Base-by-base conservation (phyloP, 2,797 vertebrate genomes). In the Erithacus rubecula region DNA sequence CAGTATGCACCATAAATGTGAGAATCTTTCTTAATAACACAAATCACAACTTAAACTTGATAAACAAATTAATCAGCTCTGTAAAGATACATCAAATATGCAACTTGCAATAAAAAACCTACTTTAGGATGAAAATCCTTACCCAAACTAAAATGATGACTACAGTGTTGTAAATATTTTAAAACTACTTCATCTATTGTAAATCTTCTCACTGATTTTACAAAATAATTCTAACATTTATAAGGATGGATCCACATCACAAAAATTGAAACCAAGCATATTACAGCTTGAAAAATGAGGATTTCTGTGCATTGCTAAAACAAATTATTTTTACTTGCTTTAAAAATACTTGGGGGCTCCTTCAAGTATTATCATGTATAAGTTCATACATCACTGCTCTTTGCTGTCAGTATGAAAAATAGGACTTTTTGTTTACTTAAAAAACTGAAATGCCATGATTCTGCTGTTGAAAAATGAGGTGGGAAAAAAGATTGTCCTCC, bases 381-480 rank as follows among this genome's bases (percentile, higher is more conserved):
- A 97, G 94, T 96, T 96, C 96, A 97, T 97, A 95, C 51, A 97
- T 97, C 96, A 96, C 51, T 94, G 91, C 59, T 91, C 63, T 88
- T 95, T 95, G 76, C 92, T 97, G 97, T 97, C 97, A 97, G 34
- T 58, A 90, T 97, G 97, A 98, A 96, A 97, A 97, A 98, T 93
- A 97, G 83, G 60, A 97, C 67, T 97, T 98, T 96, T 94, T 97
- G 94, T 97, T 97, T 97, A 97, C 96, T 96, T 97, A 97, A 97
- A 96, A 97, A 96, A 94, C 94, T 96, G 96, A 97, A 97, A 97
- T 97, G 92, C 63, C 94, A 91, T 93, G 62, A 97, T 96, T 97
- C 94, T 92, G 87, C 90, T 71, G 67, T 96, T 97, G 97, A 97
- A 97, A 98, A 98, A 98, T 97, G 96, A 97, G 75, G 70, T 1